Base-by-base conservation (phyloP, 35 echinoderm and acorn worm genomes). In the Ophiothrix spiculata region DNA sequence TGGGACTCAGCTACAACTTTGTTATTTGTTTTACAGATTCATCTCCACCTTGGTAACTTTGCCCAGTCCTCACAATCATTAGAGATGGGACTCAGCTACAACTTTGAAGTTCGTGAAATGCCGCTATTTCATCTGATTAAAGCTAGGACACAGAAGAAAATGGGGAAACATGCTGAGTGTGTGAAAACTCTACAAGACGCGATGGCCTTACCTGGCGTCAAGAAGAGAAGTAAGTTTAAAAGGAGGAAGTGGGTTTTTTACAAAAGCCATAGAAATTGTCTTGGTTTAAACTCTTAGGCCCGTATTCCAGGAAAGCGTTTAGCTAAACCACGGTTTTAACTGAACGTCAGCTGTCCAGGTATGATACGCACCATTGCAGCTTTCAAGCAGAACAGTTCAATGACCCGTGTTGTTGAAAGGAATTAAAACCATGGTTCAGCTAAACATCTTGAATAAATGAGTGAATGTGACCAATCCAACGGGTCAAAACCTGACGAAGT, bases 81-180 rank as follows among this genome's bases (percentile, higher is more conserved):
- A 32, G 92, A 94, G 74, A 91, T 91, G 85, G 96, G 86, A 11
- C 89, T 99, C 17, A 94, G 96, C 77, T 99, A 99, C 86, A 99
- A 94, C 79, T 99, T 99, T 94, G 89, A 94, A 89, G 96, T 99
- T 28, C 85, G 96, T 56, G 95, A 98, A 82, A 93, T 93, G 91
- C 95, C 95, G 6, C 77, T 98, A 31, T 98, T 94, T 40, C 95
- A 98, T 56, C 86, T 98, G 40, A 98, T 98, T 77, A 88, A 88
- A 49, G 95, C 95, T 19, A 90, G 89, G 40, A 86, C 91, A 19
- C 90, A 94, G 89, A 94, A 91, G 78, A 94, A 93, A 40, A 88
- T 94, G 81, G 92, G 92, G 15, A 81, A 99, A 28, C 56, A 89
- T 29, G 89, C 91, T 82, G 96, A 99, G n/a, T 99, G 91, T 64